Conservation (phyloP, 1,140 invertebrate species). For the Zaprionus gabonicus region DNA sequence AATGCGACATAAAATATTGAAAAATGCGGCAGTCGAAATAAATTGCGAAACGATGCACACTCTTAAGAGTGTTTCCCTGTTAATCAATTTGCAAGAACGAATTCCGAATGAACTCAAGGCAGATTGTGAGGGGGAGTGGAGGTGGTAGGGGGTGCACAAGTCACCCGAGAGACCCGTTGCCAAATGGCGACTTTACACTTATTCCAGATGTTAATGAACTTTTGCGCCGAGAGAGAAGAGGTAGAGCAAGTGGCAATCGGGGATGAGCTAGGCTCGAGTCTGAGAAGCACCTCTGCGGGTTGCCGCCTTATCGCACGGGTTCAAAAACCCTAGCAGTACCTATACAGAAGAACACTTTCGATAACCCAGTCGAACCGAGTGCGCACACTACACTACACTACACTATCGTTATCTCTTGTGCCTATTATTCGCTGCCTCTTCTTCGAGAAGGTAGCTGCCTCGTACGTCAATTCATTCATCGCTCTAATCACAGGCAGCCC, state of each 20-base stretch:
- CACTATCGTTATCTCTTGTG: not conserved
- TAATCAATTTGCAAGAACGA: slow-evolving; percentile 63
- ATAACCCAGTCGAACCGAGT: slow-evolving; percentile 54
- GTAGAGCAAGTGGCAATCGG: not conserved
- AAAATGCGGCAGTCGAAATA: slow-evolving; percentile 66
- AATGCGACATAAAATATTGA: slow-evolving; percentile 71
- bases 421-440: slow-evolving; percentile 24
- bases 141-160: not conserved
- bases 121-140: not conserved
- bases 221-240: slow-evolving; percentile 4
- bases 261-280: slow-evolving; percentile 26
- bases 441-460: slow-evolving; percentile 26
- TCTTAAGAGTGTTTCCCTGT: slow-evolving; percentile 78
- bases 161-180: slow-evolving; percentile 25
- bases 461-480: slow-evolving; percentile 73
- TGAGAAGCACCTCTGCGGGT: not conserved
- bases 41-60: slow-evolving; percentile 44
- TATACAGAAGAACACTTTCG: slow-evolving; percentile 48
- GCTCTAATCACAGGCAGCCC: slow-evolving; percentile 52
- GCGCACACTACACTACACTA: not conserved
- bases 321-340: slow-evolving; percentile 52
- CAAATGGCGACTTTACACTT: slow-evolving; percentile 26
- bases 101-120: slow-evolving; percentile 21
- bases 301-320: slow-evolving; percentile 37
- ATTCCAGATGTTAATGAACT: slow-evolving; percentile 47